phyloP scores from a whole-genome alignment of 2,113 vertebrate species.

The Seriola rivoliana region DNA sequence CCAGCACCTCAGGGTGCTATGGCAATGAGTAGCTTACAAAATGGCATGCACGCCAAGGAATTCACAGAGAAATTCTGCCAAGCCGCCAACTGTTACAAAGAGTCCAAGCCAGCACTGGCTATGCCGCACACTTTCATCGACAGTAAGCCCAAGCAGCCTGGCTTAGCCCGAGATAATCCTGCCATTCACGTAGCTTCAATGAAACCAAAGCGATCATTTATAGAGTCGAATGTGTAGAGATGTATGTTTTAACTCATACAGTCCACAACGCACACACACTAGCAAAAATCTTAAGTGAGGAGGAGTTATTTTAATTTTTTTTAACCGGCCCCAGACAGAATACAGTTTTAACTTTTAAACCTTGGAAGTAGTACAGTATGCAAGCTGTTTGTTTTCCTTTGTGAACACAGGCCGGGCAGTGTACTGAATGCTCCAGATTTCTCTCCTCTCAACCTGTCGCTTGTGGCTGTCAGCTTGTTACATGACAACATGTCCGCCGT shows the following conservation, averaged over 20 bases:
- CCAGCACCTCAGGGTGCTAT: slow-evolving; percentile 76
- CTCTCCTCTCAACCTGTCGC: slow-evolving; percentile 50
- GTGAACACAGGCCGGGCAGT: slow-evolving; percentile 44
- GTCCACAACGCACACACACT: slow-evolving; percentile 44
- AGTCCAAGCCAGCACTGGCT: slow-evolving; percentile 84
- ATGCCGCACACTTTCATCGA: slow-evolving; percentile 85
- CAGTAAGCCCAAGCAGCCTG: slow-evolving; percentile 83
- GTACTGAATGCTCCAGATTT: slow-evolving; percentile 44
- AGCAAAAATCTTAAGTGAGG: slow-evolving; percentile 31
- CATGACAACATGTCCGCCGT: slow-evolving; percentile 82
- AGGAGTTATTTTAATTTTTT: slow-evolving; percentile 21
- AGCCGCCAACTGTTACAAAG: slow-evolving; percentile 83
- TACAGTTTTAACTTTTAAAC: slow-evolving; percentile 15
- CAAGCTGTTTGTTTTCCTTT: slow-evolving; percentile 49
- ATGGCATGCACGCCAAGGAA: slow-evolving; percentile 87
- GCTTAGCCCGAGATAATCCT: slow-evolving; percentile 84
- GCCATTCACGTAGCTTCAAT: slow-evolving; percentile 85
- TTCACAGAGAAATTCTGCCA: slow-evolving; percentile 86
- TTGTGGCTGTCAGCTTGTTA: slow-evolving; percentile 73
- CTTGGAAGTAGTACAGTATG: slow-evolving; percentile 49
- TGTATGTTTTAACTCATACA: slow-evolving; percentile 19
- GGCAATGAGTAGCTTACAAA: slow-evolving; percentile 83
- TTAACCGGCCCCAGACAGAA: slow-evolving; percentile 21
- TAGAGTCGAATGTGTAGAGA: slow-evolving; percentile 95
- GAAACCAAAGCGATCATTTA: slow-evolving; percentile 98